Evolutionary conservation across 37 sponge, comb jelly and placozoan genomes (phyloP), one percentile per base, ranked within the genome.

Genomic region (Chondrosia reniformis): DNA sequence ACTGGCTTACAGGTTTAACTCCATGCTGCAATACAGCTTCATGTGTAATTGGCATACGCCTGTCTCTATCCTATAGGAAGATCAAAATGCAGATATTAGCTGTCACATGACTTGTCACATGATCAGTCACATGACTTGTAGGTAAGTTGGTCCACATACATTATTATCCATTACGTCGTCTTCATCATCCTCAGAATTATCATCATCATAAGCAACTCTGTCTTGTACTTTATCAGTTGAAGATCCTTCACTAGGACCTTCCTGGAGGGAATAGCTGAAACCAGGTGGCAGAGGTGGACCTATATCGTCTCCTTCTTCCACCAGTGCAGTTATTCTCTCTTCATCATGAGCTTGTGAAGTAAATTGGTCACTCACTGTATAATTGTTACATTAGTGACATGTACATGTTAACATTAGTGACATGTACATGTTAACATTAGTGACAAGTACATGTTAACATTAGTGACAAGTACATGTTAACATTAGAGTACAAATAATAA

Each of bases 21-120:
- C 94, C 91, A 63, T 97, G 97, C 13, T 80, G 34, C n/a, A 97
- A 55, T 9, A 46, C 63, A 5, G 88, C 84, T 63, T 97, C 92
- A 78, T 93, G 89, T 31, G 93, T 77, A 3, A 91, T 43, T 1
- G 96, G 96, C 36, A 91, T 81, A 49, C n/a, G 43, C 44, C 61
- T 79, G 22, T 75, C 61, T 75, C 52, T 62, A 1, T 89, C 80
- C 83, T 88, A 19, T 13, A 6, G 28, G 22, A 59, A 7, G n/a
- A 59, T 30, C n/a, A 13, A 59, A 59, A 59, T 13, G 30, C n/a
- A 6, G n/a, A 30, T 49, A 49, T 19, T 19, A 49, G 15, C 15
- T 49, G 15, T 19, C 52, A 19, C 10, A 49, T 49, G 52, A n/a
- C n/a, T n/a, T n/a, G n/a, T n/a, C 15, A 49, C 52, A 19, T 49